Conservation (phyloP, 1,140 invertebrate species). For the Drosophila gunungcola region DNA sequence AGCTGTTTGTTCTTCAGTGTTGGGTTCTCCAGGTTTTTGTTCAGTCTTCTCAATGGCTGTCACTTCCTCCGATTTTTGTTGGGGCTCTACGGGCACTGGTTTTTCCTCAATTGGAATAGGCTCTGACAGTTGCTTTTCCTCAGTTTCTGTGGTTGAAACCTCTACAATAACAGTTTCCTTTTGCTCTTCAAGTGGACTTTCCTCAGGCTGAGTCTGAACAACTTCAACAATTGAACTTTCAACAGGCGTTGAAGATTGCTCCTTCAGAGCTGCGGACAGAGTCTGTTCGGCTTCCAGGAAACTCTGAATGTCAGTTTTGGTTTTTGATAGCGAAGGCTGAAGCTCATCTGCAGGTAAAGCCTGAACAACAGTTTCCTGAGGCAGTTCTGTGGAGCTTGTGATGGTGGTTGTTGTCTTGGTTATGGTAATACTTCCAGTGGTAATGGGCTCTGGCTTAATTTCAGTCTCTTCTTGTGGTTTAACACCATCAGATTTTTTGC, state of each 20-base stretch:
- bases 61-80: neutral
- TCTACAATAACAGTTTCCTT: neutral
- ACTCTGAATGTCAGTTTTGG: constrained; percentile 46
- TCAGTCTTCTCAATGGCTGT: constrained; percentile 13
- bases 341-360: neutral
- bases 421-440: constrained; percentile 51
- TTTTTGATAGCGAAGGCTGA: constrained; percentile 2
- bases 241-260: constrained; percentile 12
- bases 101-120: neutral
- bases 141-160: constrained; percentile 1
- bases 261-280: constrained; percentile 20
- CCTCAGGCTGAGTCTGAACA: neutral
- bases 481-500: constrained; percentile 18
- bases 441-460: constrained; percentile 6
- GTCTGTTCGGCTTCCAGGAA: constrained; percentile 54
- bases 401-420: constrained; percentile 44
- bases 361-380: neutral
- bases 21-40: constrained; percentile 1
- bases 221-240: neutral
- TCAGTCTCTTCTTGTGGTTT: constrained; percentile 17
- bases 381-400: constrained; percentile 14
- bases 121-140: neutral
- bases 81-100: neutral
- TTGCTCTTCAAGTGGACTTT: neutral
- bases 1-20: neutral